These are phyloP conservation scores for Ceyx melanurus DNA, from an alignment of 2,113 vertebrate species.

Conservation along the genomic window DNA sequence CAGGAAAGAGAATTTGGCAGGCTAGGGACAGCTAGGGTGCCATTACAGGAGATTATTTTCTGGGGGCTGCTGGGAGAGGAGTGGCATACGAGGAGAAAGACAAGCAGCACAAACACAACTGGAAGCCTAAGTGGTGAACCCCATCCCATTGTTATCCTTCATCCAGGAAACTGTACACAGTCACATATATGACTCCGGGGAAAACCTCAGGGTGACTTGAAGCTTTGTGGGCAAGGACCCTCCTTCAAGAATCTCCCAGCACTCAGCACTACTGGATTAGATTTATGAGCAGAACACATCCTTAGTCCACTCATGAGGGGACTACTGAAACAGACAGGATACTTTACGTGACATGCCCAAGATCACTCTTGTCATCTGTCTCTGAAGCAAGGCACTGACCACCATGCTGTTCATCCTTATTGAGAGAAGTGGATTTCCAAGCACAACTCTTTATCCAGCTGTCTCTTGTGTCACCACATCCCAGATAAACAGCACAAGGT, in stretches of 20 bases:
- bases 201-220: not conserved
- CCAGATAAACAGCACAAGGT: not conserved
- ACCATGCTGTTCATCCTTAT: not conserved
- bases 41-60: not conserved
- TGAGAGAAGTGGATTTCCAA: not conserved
- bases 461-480: not conserved
- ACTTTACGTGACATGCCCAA: not conserved
- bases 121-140: not conserved
- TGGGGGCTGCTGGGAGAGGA: not conserved
- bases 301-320: not conserved
- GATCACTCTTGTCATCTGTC: not conserved
- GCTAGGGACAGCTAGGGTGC: not conserved
- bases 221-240: not conserved
- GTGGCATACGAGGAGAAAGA: not conserved
- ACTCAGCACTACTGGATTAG: not conserved
- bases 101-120: constrained; percentile 33
- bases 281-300: not conserved
- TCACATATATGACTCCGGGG: not conserved
- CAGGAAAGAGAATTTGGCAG: constrained; percentile 33
- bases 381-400: not conserved
- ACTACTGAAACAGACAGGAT: not conserved
- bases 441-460: not conserved
- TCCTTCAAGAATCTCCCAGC: not conserved
- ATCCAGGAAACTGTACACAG: not conserved
- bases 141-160: not conserved